A percentile compares a stretch with the other conserved stretches of the same genome.
Conservation (phyloP, 2,797 vertebrate genomes). For the Sebastes paucispinis region DNA sequence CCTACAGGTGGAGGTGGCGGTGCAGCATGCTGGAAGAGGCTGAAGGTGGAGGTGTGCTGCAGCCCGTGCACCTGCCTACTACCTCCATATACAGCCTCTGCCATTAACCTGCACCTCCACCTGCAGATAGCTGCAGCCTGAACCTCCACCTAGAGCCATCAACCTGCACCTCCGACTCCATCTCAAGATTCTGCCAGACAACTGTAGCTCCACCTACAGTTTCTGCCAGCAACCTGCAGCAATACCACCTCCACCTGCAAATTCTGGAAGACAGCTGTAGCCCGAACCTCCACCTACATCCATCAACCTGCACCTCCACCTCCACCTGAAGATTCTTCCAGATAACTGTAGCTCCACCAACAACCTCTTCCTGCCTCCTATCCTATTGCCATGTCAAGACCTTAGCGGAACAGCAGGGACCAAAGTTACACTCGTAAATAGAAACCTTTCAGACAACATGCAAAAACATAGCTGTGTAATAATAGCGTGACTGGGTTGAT, state of each 20-base stretch:
- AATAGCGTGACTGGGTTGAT: neutral
- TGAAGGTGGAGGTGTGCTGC: too few species aligned
- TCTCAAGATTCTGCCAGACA: too few species aligned
- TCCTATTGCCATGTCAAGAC: neutral
- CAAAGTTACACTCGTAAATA: neutral
- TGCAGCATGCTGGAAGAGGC: too few species aligned
- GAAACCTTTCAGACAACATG: neutral
- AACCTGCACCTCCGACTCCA: too few species aligned
- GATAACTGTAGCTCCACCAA: neutral
- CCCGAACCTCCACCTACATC: neutral
- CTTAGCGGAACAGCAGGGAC: neutral
- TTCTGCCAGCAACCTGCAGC: neutral
- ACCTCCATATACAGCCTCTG: too few species aligned
- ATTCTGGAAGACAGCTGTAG: neutral
- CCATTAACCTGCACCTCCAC: too few species aligned
- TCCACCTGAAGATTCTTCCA: neutral
- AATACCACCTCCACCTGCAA: neutral
- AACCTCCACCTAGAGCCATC: too few species aligned
- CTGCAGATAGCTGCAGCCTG: too few species aligned
- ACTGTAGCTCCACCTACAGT: neutral
- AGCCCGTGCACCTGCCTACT: too few species aligned
- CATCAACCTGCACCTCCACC: neutral
- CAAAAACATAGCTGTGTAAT: neutral
- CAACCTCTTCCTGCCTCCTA: neutral
- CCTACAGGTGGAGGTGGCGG: too few species aligned